Evolutionary conservation across 2,113 vertebrate genomes (phyloP), one percentile per base, ranked within the genome.

Genomic region (Nycticorax nycticorax): DNA sequence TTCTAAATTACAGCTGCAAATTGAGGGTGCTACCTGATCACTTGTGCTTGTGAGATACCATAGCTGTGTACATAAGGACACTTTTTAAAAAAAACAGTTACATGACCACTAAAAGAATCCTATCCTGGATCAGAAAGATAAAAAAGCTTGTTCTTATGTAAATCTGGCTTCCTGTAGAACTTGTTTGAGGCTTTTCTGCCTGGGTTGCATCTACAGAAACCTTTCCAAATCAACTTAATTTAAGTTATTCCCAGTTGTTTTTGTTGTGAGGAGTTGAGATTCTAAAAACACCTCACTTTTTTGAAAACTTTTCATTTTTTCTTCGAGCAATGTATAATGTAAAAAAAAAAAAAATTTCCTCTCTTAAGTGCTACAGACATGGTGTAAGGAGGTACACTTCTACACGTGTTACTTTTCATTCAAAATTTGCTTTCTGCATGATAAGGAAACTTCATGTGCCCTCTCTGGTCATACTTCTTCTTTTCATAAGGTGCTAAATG

Each of bases 161-260:
- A 95, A 66, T 75, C 41, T 92, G 75, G 64, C 80, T 96, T 96
- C 81, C 81, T 97, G 74, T 66, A 93, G 76, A 83, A 94, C 62
- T 73, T 83, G 41, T 92, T 91, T 89, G 84, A 89, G 77, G 60
- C 78, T 93, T 95, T 93, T 95, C 86, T 95, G 82, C 84, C 57
- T 74, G 50, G 75, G 26, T 56, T 60, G 37, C 73, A 18, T 85
- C 76, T 93, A 77, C 35, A 33, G 79, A 94, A 93, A 71, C 53
- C 55, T 95, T 96, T 89, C 71, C 53, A 83, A 92, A 71, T 88
- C 55, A 76, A 45, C 19, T 35, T 71, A 30, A 14, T 63, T 53
- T 57, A 79, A 72, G 79, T 67, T 95, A 69, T 83, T 95, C 45
- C 39, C 28, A 7, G 10, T 33, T 33, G 37, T 9, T 85, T 83